Percentiles rank a stretch among this genome's conserved stretches.
These are phyloP conservation scores for Tautogolabrus adspersus DNA, from an alignment of 2,113 vertebrate species.

Conservation along the genomic window DNA sequence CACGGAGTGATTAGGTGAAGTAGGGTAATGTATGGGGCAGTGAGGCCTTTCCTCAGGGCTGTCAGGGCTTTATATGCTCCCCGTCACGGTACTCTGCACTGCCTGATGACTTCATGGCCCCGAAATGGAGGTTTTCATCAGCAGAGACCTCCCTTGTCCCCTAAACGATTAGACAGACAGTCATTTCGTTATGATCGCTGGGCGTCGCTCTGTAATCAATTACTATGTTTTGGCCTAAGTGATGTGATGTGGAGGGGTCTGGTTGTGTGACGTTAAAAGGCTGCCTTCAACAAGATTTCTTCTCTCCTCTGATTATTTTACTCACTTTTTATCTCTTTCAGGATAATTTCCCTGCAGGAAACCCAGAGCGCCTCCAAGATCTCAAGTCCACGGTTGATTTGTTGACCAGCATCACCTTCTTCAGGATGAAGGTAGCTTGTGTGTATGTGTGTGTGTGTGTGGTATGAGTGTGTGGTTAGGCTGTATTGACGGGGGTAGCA, in stretches of 20 bases:
- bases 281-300: conserved; percentile 19
- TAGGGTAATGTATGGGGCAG: conserved; percentile 60
- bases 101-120: conserved; percentile 80
- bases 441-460: conserved; percentile 1
- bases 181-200: conserved; percentile 75
- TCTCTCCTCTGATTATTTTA: conserved; percentile 24
- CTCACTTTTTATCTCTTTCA: conserved; percentile 69
- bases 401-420: conserved; percentile 98
- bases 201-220: conserved; percentile 62
- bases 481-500: background rate
- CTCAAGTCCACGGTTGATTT: conserved; percentile 97
- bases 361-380: conserved; percentile 93
- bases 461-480: too few species aligned
- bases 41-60: conserved; percentile 55
- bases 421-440: conserved; percentile 94
- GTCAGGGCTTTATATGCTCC: conserved; percentile 72
- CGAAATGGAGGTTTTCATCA: conserved; percentile 77
- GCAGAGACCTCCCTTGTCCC: conserved; percentile 69
- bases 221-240: conserved; percentile 58
- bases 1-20: conserved; percentile 35
- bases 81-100: conserved; percentile 71
- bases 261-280: conserved; percentile 23
- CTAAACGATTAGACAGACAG: conserved; percentile 74
- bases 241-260: conserved; percentile 26
- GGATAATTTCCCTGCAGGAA: conserved; percentile 98